These are phyloP conservation scores for Machaerirhynchus nigripectus DNA, from an alignment of 2,113 vertebrate genomes.

Conservation along the genomic window DNA sequence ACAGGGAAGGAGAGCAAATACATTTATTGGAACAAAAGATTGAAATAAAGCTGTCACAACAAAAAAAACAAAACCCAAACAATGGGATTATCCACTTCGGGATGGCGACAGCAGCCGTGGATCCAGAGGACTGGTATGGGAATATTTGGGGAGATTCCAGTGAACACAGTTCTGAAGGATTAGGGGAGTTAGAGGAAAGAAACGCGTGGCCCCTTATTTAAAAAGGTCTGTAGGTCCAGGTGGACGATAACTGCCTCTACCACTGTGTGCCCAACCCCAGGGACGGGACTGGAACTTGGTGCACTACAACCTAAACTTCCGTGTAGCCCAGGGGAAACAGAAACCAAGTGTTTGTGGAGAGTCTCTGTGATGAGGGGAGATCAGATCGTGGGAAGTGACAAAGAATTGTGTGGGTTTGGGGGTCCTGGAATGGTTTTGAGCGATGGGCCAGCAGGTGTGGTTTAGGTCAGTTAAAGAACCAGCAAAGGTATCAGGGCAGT, in stretches of 20 bases:
- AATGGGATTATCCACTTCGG: not conserved
- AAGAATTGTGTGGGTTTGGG: not conserved
- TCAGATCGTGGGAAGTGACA: too few relatives aligned
- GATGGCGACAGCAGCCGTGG: not conserved
- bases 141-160: not conserved
- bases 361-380: not conserved
- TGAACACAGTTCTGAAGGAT: not conserved
- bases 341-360: not conserved
- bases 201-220: not conserved
- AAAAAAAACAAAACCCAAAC: not conserved
- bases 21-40: not conserved
- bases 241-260: not conserved
- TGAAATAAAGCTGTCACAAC: not conserved
- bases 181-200: not conserved
- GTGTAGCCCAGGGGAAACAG: not conserved
- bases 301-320: not conserved
- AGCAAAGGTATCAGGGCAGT: not conserved
- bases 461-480: not conserved
- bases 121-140: not conserved
- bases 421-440: not conserved
- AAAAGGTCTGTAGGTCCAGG: not conserved
- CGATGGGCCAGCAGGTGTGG: not conserved
- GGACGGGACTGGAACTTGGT: not conserved
- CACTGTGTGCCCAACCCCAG: rapidly evolving
- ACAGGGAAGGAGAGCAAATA: not conserved